Evolutionary conservation across 2,888 invertebrate species (phyloP), one percentile per base, ranked within the genome.

Genomic region (Keiferia lycopersicella): DNA sequence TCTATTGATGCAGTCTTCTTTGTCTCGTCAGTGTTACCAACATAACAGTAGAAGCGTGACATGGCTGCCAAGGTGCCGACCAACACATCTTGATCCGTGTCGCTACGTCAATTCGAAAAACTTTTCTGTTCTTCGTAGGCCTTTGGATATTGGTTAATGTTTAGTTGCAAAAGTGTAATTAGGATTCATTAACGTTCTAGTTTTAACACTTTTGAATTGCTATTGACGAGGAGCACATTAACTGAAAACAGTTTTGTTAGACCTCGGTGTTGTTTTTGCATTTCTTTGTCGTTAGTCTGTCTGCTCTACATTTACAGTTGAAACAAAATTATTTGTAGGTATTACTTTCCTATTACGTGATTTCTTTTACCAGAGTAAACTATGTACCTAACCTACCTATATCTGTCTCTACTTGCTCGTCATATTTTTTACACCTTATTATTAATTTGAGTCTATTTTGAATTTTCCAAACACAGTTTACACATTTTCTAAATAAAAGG

Each of bases 171-270:
- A 74, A 78, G 71, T 69, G 73, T 78, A 82, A 83, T 85, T 85
- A 85, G 79, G 80, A 80, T 74, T 81, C 79, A 82, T 84, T 83
- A 82, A 71, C 71, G 67, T 57, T 68, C 67, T 67, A 73, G 74
- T 75, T 72, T 56, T 34, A 56, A 53, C 51, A 22, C n/a, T 53
- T 53, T 53, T 77, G 72, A 68, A 73, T 70, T 63, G 63, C 65
- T 68, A 66, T 66, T 61, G 71, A 64, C 69, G 66, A 66, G 63
- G 63, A 66, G 65, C 67, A 66, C 68, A 68, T 61, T 69, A 68
- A 72, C 70, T 65, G 65, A 63, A 66, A 53, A 60, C 38, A 63
- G 45, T 65, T 64, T 66, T 65, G 62, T 67, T 63, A 63, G 65
- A 26, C 39, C 53, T 64, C 66, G 63, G 66, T 68, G 51, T 67